Evolutionary conservation across 2,113 vertebrate genomes (phyloP), one percentile per base, ranked within the genome.

Genomic region (Eretmochelys imbricata): DNA sequence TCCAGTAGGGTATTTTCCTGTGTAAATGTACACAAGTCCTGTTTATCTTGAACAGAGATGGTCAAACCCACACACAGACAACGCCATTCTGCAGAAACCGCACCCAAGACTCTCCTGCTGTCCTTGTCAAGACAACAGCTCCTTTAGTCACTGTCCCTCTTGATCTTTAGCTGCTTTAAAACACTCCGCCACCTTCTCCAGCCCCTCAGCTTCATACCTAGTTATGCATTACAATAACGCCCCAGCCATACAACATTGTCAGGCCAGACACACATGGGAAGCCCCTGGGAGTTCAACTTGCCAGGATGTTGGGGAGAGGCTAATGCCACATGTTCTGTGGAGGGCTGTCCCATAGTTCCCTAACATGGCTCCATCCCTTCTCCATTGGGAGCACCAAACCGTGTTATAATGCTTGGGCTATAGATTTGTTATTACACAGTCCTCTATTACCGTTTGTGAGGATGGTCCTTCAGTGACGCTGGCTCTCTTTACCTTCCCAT

Each of bases 191-290:
- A 82, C 93, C 76, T 93, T 62, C 51, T 38, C 38, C 0, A 3
- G 49, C 48, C 4, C 20, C 46, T 75, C 87, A n/a, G 65, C 29
- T 27, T 46, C 31, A 53, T 80, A 19, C 54, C 65, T 88, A 65
- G 46, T 11, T 14, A 0, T 0, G 46, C 13, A 0, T 0, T 76
- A 24, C 80, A 85, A 88, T 1, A 4, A 25, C 72, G 51, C 81
- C 48, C 1, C 31, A 42, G 14, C 80, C 85, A 42, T 27, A 84
- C 53, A 0, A 0, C 46, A 22, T 51, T 48, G 85, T 25, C 27
- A 53, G 80, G 42, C 38, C 35, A 0, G 1, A 79, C 0, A 0
- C 35, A 14, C n/a, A 31, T 10, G 29, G 35, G 20, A 53, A 38
- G 3, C 38, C 80, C 72, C 65, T n/a, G 31, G 27, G 65, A 80